Evolutionary conservation across 2,888 invertebrate genomes (phyloP), one percentile per base, ranked within the genome.

Genomic region (Steromphala cineraria): DNA sequence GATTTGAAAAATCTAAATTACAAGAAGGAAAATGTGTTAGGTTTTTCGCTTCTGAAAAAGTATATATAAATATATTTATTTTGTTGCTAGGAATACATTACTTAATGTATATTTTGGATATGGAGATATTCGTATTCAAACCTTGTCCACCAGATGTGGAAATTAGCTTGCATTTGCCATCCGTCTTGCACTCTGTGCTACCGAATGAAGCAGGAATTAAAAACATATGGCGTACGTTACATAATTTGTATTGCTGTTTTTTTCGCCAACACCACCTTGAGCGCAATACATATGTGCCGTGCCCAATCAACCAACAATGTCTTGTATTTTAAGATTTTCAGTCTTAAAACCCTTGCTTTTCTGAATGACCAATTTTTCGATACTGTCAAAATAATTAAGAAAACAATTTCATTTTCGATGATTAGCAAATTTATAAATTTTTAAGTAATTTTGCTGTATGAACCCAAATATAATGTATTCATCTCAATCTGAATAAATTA

Each of bases 181-280:
- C 28, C 13, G 62, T 24, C 28, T 24, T 40, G 71, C 71, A 71
- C 71, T 71, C 31, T 17, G 24, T 71, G 71, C 28, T 36, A 71
- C 71, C 71, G 31, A 40, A 36, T 36, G 71, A 71, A 71, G 19
- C 56, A 71, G 10, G 36, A 36, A 19, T 31, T 15, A 5, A 10
- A 17, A 31, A 40, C 71, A 71, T 36, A 71, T 71, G 71, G 71
- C 28, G 36, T 36, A 19, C 40, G 71, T 71, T 71, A 36, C 71
- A 71, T 40, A 71, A 71, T 71, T 71, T 71, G 71, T 71, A 40
- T 40, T 71, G 71, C 40, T 31, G 28, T 71, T 71, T 71, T 31
- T 40, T 71, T 15, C 24, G 15, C 40, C 71, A 71, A 46, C 46
- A 46, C 46, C 46, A 46, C 46, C 46, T 17, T 36, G 71, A 71